phyloP scores from a whole-genome alignment of 1,140 invertebrate species.

The Lordiphosa collinella region DNA sequence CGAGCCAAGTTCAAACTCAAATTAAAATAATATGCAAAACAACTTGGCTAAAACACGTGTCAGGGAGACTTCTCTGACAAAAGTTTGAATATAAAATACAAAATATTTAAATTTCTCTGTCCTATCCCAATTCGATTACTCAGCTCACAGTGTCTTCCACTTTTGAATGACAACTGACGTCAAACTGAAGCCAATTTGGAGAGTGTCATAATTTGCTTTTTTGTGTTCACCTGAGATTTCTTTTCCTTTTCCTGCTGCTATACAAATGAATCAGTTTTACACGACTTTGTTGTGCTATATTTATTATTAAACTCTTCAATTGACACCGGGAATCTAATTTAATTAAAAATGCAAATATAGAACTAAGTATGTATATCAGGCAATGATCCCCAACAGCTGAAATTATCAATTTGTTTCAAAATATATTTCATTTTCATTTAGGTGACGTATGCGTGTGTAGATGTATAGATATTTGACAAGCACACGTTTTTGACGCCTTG shows the following conservation, averaged over 20 bases:
- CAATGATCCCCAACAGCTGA: too few relatives aligned
- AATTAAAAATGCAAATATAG: constrained; percentile 24
- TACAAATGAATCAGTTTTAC: constrained; percentile 1
- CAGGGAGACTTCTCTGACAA: too few relatives aligned
- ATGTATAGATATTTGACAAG: too few relatives aligned
- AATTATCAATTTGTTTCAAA: too few relatives aligned
- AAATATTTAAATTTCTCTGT: too few relatives aligned
- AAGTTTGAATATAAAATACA: too few relatives aligned
- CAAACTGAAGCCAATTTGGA: constrained; percentile 1
- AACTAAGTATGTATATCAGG: too few relatives aligned
- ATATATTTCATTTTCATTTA: not conserved
- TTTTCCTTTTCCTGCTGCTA: not conserved
- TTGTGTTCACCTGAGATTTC: constrained; percentile 18
- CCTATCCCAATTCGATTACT: not conserved
- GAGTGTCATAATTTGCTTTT: constrained; percentile 7
- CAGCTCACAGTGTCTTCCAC: not conserved
- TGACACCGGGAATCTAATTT: constrained; percentile 49
- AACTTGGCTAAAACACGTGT: too few relatives aligned
- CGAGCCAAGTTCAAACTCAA: too few relatives aligned
- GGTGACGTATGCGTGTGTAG: constrained; percentile 5
- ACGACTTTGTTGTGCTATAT: too few relatives aligned
- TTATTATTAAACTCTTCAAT: constrained; percentile 20
- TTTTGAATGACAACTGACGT: constrained; percentile 6
- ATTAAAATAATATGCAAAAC: too few relatives aligned
- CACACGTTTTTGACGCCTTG: constrained; percentile 30